Conservation (phyloP, 1,140 invertebrate genomes). For the Vanessa atalanta region DNA sequence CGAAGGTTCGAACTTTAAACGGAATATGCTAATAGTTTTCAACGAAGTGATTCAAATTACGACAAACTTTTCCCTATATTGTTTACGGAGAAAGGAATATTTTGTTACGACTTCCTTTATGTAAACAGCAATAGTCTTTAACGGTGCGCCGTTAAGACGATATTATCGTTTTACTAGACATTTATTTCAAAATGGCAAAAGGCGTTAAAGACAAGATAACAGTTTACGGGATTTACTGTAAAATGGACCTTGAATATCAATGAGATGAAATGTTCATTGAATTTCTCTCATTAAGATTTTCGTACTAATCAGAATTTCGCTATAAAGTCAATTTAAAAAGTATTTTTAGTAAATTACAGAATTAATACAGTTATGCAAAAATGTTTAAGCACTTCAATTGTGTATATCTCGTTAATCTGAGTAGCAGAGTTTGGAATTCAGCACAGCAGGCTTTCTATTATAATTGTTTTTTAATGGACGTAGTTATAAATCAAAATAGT, state of each 20-base stretch:
- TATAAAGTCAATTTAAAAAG: neutral
- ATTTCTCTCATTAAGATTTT: slow-evolving; percentile 8
- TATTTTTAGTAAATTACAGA: neutral
- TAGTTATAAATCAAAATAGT: too few species aligned
- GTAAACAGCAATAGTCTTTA: slow-evolving; percentile 46
- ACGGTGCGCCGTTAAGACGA: slow-evolving; percentile 44
- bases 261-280: slow-evolving; percentile 22
- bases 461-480: too few species aligned
- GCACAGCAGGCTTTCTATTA: too few species aligned
- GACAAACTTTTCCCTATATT: slow-evolving; percentile 38
- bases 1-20: slow-evolving; percentile 8
- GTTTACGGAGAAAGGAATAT: slow-evolving; percentile 37
- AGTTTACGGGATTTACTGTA: slow-evolving; percentile 32
- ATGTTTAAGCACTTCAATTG: too few species aligned
- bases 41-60: slow-evolving; percentile 36
- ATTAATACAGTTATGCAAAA: too few species aligned
- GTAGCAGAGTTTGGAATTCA: too few species aligned
- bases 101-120: slow-evolving; percentile 41
- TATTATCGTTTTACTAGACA: slow-evolving; percentile 45
- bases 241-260: slow-evolving; percentile 29
- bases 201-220: slow-evolving; percentile 39
- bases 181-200: slow-evolving; percentile 34
- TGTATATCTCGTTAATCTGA: too few species aligned
- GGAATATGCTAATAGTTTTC: slow-evolving; percentile 27
- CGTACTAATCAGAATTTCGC: neutral